phyloP scores from a whole-genome alignment of 2,888 invertebrate species.

The Drosophila robusta region DNA sequence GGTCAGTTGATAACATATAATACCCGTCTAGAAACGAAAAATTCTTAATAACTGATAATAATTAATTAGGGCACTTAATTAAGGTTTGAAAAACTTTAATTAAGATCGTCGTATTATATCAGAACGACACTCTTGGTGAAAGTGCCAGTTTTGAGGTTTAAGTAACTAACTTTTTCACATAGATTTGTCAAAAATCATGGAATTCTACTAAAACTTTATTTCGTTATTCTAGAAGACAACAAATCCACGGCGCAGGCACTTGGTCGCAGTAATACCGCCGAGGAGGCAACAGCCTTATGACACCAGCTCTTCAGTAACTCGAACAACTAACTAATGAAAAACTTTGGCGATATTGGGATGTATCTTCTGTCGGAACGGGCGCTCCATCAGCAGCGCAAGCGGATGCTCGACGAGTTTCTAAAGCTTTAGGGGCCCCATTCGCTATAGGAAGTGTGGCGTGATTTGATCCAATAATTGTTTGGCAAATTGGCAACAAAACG shows the following conservation, averaged over 20 bases:
- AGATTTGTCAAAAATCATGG: too few species aligned
- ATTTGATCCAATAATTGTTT: background rate
- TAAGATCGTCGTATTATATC: too few species aligned
- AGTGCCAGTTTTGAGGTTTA: too few species aligned
- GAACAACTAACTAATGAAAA: slow-evolving; percentile 83
- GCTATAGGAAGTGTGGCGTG: background rate
- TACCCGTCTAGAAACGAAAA: too few species aligned
- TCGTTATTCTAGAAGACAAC: slow-evolving; percentile 72
- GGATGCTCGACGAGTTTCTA: slow-evolving; percentile 75
- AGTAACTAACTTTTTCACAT: too few species aligned
- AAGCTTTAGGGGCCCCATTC: slow-evolving; percentile 57
- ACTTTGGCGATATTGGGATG: slow-evolving; percentile 78
- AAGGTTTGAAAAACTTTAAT: too few species aligned
- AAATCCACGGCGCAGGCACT: slow-evolving; percentile 60
- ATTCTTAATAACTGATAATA: too few species aligned
- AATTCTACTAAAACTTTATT: background rate
- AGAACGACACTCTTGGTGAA: too few species aligned
- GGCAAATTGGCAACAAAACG: background rate
- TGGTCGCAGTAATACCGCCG: slow-evolving; percentile 75
- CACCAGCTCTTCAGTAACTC: slow-evolving; percentile 84
- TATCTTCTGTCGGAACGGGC: slow-evolving; percentile 73
- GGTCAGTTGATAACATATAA: too few species aligned
- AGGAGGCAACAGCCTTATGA: slow-evolving; percentile 84
- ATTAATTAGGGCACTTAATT: too few species aligned
- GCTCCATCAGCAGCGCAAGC: slow-evolving; percentile 74